Evolutionary conservation across 53 echinoderm and acorn worm species (phyloP).

Genomic region (Crossaster papposus): DNA sequence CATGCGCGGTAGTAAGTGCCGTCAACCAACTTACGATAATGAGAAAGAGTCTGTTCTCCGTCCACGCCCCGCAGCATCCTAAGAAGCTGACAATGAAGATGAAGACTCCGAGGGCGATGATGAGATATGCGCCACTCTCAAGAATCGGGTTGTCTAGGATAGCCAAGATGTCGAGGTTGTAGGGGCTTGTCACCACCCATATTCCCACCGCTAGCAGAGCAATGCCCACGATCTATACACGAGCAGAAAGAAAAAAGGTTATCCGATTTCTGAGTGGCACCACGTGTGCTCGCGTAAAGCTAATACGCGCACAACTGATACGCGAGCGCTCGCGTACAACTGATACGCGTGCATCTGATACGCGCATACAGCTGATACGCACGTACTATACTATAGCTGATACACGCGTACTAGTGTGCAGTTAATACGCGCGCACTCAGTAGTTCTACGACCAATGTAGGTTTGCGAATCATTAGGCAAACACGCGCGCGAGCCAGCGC

Average conservation of each 20-base stretch:
- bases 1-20: no score
- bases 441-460: no score
- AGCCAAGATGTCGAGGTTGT: slow-evolving; percentile 74
- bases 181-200: slow-evolving; percentile 76
- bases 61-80: slow-evolving; percentile 82
- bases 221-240: slow-evolving; percentile 74
- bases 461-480: no score
- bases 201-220: slow-evolving; percentile 83
- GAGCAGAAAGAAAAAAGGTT: not conserved
- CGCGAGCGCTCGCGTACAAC: no score
- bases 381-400: no score
- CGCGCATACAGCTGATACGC: no score
- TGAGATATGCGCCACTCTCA: slow-evolving; percentile 72
- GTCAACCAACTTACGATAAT: slow-evolving; percentile 86
- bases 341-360: no score
- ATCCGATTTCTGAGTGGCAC: not conserved
- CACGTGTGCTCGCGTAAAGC: no score
- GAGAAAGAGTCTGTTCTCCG: slow-evolving; percentile 77
- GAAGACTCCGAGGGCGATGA: slow-evolving; percentile 81
- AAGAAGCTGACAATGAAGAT: slow-evolving; percentile 73
- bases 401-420: no score
- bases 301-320: no score
- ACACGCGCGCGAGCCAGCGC: no score
- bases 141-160: slow-evolving; percentile 81
- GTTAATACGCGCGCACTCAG: no score